A percentile compares a stretch with the other conserved stretches of the same genome.
phyloP scores from a whole-genome alignment of 2,888 invertebrate species.

The Parnassius apollo region DNA sequence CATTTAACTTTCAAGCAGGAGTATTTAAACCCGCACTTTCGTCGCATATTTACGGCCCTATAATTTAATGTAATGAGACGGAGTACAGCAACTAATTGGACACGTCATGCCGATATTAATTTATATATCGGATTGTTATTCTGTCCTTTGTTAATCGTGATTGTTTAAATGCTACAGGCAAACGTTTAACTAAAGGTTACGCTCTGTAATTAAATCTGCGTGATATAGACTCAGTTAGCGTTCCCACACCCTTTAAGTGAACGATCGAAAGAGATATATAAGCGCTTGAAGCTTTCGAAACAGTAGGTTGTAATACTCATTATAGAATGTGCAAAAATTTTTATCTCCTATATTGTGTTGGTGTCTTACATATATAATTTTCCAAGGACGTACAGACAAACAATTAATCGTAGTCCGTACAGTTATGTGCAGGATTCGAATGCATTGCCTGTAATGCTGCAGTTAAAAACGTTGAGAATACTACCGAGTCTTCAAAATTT shows the following conservation, averaged over 20 bases:
- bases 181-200: constrained; percentile 44
- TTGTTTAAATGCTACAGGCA: constrained; percentile 30
- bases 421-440: no score
- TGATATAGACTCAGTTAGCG: constrained; percentile 37
- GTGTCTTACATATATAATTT: no score
- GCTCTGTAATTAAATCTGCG: constrained; percentile 51
- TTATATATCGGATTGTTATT: constrained; percentile 24
- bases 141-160: constrained; percentile 29
- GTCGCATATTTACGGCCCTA: no score
- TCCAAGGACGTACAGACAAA: no score
- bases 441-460: no score
- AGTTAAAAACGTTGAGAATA: no score
- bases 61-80: background rate
- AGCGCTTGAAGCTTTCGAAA: constrained; percentile 38
- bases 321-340: no score
- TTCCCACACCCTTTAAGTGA: constrained; percentile 49
- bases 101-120: constrained; percentile 24
- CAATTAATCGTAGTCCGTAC: no score
- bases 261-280: constrained; percentile 24
- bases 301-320: background rate
- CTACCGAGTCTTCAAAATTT: no score
- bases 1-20: no score
- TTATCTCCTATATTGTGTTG: no score
- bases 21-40: no score
- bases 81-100: constrained; percentile 16